These are phyloP conservation scores for Heterotilapia buettikoferi DNA, from an alignment of 2,113 vertebrate species.

Conservation along the genomic window DNA sequence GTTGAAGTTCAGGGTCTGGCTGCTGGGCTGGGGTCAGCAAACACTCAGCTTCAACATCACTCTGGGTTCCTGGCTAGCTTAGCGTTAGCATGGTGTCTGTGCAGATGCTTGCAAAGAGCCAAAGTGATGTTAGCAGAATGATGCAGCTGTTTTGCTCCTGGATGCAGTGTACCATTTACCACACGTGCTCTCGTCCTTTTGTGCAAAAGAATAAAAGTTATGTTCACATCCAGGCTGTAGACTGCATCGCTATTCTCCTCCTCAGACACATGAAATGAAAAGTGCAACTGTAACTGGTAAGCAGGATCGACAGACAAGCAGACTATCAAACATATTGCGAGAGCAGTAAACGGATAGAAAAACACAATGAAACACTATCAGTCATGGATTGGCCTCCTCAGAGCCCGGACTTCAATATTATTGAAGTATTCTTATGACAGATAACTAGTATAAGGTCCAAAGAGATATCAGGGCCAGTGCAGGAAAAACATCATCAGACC, in stretches of 20 bases:
- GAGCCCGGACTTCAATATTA: background rate
- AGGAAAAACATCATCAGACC: background rate
- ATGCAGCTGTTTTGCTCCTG: background rate
- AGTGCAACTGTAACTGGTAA: background rate
- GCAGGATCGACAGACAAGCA: background rate
- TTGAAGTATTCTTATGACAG: background rate
- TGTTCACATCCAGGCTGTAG: background rate
- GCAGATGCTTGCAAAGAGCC: background rate
- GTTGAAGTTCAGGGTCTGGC: background rate
- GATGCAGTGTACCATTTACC: background rate
- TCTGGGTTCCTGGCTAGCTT: background rate
- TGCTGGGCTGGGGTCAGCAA: background rate
- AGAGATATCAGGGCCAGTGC: background rate
- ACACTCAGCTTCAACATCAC: background rate
- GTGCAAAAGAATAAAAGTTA: background rate
- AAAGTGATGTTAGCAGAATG: background rate
- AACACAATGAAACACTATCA: background rate
- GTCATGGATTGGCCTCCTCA: background rate
- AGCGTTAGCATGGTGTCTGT: background rate
- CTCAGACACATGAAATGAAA: background rate
- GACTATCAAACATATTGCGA: background rate
- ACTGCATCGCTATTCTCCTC: background rate
- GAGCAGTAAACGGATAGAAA: background rate
- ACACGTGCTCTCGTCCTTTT: background rate
- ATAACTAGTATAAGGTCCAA: background rate